Evolutionary conservation across 2,888 invertebrate genomes (phyloP).

Genomic region (Copidosoma aretas): DNA sequence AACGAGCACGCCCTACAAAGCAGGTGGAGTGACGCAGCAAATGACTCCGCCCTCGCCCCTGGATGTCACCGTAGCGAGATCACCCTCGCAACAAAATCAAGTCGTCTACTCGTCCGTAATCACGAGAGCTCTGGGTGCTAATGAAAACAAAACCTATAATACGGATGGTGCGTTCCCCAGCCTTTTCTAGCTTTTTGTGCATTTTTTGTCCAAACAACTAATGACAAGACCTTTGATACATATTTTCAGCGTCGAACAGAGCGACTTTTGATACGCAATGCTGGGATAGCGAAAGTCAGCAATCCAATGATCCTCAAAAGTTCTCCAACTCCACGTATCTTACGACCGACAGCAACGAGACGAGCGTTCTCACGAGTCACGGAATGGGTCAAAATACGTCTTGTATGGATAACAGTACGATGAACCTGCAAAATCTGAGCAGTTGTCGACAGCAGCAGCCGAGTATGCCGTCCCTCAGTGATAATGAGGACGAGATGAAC

Average conservation of each 20-base stretch:
- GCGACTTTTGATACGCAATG: slow-evolving; percentile 50
- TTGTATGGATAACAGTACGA: slow-evolving; percentile 72
- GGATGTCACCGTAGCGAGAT: slow-evolving; percentile 73
- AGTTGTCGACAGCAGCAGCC: slow-evolving; percentile 66
- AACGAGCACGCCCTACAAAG: slow-evolving; percentile 52
- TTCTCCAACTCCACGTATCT: slow-evolving; percentile 47
- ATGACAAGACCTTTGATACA: slow-evolving; percentile 53
- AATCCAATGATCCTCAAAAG: slow-evolving; percentile 47
- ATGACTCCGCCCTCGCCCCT: slow-evolving; percentile 73
- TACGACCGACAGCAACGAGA: neutral
- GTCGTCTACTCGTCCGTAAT: slow-evolving; percentile 86
- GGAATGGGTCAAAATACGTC: slow-evolving; percentile 63
- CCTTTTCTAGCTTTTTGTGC: neutral
- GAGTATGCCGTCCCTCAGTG: slow-evolving; percentile 4
- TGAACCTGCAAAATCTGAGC: slow-evolving; percentile 74
- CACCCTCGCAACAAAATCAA: slow-evolving; percentile 68
- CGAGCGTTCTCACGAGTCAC: slow-evolving; percentile 29
- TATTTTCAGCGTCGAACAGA: neutral
- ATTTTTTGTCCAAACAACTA: slow-evolving; percentile 60
- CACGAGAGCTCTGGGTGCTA: slow-evolving; percentile 73
- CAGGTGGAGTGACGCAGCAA: slow-evolving; percentile 34
- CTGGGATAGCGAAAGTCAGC: slow-evolving; percentile 57
- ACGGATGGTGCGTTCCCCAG: slow-evolving; percentile 43
- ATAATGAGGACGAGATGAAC: slow-evolving; percentile 28
- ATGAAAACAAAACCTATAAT: slow-evolving; percentile 64